These are phyloP conservation scores for Drosophila leontia DNA, from an alignment of 1,140 invertebrate genomes.

Conservation along the genomic window DNA sequence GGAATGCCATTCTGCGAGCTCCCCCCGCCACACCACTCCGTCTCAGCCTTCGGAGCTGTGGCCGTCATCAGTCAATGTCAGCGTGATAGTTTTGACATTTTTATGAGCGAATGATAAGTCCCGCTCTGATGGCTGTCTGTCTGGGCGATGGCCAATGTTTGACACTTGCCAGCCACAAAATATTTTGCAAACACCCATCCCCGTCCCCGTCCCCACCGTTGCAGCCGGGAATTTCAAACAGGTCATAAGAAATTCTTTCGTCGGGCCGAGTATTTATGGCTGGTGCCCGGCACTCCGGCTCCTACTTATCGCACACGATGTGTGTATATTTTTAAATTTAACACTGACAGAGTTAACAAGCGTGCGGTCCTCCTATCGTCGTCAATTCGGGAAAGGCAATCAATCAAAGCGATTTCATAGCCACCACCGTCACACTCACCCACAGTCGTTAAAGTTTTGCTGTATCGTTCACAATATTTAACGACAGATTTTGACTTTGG, in stretches of 20 bases:
- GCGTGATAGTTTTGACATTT: slow-evolving; percentile 81
- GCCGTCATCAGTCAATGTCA: slow-evolving; percentile 80
- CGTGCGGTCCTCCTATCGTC: slow-evolving; percentile 52
- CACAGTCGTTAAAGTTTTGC: slow-evolving; percentile 34
- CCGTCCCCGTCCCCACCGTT: neutral
- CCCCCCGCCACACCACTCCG: neutral
- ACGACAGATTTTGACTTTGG: slow-evolving; percentile 29
- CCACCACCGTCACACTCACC: slow-evolving; percentile 33
- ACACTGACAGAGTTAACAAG: slow-evolving; percentile 54
- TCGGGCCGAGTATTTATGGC: slow-evolving; percentile 63
- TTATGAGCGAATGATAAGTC: slow-evolving; percentile 81
- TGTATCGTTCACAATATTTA: slow-evolving; percentile 35
- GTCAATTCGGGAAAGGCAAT: slow-evolving; percentile 50
- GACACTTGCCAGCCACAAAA: slow-evolving; percentile 70
- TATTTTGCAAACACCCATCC: slow-evolving; percentile 34
- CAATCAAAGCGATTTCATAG: slow-evolving; percentile 63
- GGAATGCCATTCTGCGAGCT: slow-evolving; percentile 30
- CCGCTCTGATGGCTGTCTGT: slow-evolving; percentile 62
- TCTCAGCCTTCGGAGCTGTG: neutral
- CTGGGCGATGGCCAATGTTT: slow-evolving; percentile 75
- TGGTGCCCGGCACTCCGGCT: slow-evolving; percentile 21
- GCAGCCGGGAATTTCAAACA: slow-evolving; percentile 7
- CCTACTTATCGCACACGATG: slow-evolving; percentile 48
- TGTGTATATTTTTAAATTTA: slow-evolving; percentile 52
- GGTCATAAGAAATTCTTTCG: slow-evolving; percentile 19